Evolutionary conservation across 2,888 invertebrate genomes (phyloP), one percentile per base, ranked within the genome.

Genomic region (Nebria brevicollis): DNA sequence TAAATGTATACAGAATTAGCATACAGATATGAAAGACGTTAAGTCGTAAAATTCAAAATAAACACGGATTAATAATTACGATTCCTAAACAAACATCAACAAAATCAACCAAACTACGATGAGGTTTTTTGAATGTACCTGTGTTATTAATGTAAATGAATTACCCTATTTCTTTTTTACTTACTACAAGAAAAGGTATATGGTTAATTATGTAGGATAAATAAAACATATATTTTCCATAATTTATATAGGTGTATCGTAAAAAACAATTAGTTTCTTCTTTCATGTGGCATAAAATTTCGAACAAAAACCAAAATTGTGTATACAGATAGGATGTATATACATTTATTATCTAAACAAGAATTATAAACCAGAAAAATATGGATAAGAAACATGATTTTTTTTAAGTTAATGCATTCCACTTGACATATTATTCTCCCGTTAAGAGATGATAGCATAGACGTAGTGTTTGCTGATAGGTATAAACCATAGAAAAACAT

Each of bases 21-120:
- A 78, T 78, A 78, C 78, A 66, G 43, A 78, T 73, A 78, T 78
- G 72, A 73, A 78, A 78, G 66, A 78, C 1, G 54, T 7, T 15
- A 13, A 10, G 66, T 42, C 43, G 26, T 78, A 74, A 78, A 78
- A 78, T 73, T 78, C 74, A 78, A 73, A 78, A 78, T 78, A 78
- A 78, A 78, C 78, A 78, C 73, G 78, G 78, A 78, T 78, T 78
- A 73, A 78, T 78, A 78, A 78, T 78, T 73, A 78, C 66, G 65
- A 73, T 73, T 73, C 74, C 73, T 73, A 73, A 78, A 77, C 72
- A 77, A 78, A 78, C 66, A 78, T 78, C 72, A 78, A 78, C 73
- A 78, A 78, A 78, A 66, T 73, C 73, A 66, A 72, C 68, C 66
- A 70, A 77, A 26, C 66, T 42, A 42, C 43, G 72, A 72, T 66